A percentile compares a stretch with the other conserved stretches of the same genome.
These are phyloP conservation scores for Tenodera sinensis DNA, from an alignment of 2,888 invertebrate species.

Conservation along the genomic window DNA sequence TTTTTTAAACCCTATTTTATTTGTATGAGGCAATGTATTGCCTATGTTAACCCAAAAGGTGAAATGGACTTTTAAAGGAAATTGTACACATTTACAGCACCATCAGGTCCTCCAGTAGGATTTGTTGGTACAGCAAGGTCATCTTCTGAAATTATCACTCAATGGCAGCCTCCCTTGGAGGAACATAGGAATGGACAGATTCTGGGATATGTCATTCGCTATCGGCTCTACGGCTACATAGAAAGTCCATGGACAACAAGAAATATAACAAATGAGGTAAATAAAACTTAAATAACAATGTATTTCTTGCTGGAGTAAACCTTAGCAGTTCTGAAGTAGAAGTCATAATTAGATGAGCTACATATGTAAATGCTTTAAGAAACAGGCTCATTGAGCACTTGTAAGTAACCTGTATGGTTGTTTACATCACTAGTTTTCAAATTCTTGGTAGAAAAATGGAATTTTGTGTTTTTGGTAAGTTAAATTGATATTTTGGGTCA, in stretches of 20 bases:
- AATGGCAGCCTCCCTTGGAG: slow-evolving; percentile 94
- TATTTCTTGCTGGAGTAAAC: neutral
- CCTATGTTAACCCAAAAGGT: neutral
- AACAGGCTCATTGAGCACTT: too few relatives aligned
- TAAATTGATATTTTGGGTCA: too few relatives aligned
- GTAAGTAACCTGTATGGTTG: too few relatives aligned
- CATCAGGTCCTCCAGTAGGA: slow-evolving; percentile 91
- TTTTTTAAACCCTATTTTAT: neutral
- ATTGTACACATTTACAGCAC: slow-evolving; percentile 59
- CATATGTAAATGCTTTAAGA: too few relatives aligned
- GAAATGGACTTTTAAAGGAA: neutral
- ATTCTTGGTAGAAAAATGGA: too few relatives aligned
- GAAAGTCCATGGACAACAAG: slow-evolving; percentile 88
- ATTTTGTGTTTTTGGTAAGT: too few relatives aligned
- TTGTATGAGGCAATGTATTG: neutral
- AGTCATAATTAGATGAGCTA: too few relatives aligned
- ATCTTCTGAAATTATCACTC: slow-evolving; percentile 91
- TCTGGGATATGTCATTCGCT: slow-evolving; percentile 87
- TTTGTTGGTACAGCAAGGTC: slow-evolving; percentile 93
- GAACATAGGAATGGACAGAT: slow-evolving; percentile 95
- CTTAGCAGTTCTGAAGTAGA: too few relatives aligned
- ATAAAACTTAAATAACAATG: neutral
- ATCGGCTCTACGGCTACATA: slow-evolving; percentile 70
- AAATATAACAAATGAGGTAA: slow-evolving; percentile 82
- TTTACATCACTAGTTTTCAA: too few relatives aligned